phyloP scores from a whole-genome alignment of 2,113 vertebrate genomes.

The Gambusia holbrooki region DNA sequence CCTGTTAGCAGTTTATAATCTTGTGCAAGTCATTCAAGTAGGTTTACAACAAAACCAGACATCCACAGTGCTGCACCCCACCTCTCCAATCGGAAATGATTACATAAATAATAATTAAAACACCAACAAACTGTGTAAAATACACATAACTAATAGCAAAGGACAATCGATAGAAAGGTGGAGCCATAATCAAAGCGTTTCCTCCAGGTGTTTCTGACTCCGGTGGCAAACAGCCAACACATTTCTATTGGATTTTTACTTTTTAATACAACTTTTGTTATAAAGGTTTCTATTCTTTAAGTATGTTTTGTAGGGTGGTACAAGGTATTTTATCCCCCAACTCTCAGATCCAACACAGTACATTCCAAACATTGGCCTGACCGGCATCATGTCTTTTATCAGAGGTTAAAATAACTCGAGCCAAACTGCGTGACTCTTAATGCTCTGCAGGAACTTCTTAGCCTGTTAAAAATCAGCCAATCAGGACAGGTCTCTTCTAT shows the following conservation, averaged over 20 bases:
- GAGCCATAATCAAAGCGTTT: slow-evolving; percentile 72
- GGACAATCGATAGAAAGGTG: slow-evolving; percentile 82
- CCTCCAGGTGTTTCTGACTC: slow-evolving; percentile 36
- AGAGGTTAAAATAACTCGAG: not conserved
- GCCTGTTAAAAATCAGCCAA: too few relatives aligned
- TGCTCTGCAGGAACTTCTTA: too few relatives aligned
- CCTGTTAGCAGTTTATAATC: not conserved
- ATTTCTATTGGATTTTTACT: slow-evolving; percentile 72
- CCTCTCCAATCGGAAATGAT: not conserved
- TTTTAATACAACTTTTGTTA: slow-evolving; percentile 53
- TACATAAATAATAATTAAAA: not conserved
- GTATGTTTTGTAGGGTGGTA: slow-evolving; percentile 73
- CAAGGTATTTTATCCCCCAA: slow-evolving; percentile 70
- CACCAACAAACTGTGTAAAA: not conserved
- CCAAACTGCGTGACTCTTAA: too few relatives aligned
- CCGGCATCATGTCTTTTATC: slow-evolving; percentile 28
- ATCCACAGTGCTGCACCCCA: not conserved
- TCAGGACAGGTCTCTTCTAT: too few relatives aligned
- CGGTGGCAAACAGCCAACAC: slow-evolving; percentile 46
- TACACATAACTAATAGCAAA: slow-evolving; percentile 58
- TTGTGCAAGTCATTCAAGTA: not conserved
- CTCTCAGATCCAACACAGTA: slow-evolving; percentile 59
- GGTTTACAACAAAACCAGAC: not conserved
- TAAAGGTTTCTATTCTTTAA: slow-evolving; percentile 57
- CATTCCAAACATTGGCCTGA: slow-evolving; percentile 72